Evolutionary conservation across 2,113 vertebrate genomes (phyloP), one percentile per base, ranked within the genome.

Genomic region (Dipodomys ordii): DNA sequence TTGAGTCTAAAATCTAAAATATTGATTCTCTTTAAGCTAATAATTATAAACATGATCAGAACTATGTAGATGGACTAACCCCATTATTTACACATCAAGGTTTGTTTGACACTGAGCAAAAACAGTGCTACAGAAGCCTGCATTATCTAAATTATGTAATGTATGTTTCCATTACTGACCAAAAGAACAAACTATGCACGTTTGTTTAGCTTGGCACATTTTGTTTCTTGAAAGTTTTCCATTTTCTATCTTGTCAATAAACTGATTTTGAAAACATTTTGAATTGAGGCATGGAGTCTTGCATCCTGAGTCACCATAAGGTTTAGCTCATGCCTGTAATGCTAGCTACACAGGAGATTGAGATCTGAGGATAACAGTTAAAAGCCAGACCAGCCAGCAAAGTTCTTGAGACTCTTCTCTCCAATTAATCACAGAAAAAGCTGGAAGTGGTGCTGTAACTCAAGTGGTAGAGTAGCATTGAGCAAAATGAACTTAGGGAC

Each of bases 21-120:
- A 85, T 15, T 69, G 11, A 82, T 86, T 87, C 30, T 88, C 79
- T 87, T 82, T 46, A 94, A 80, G 67, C 23, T 76, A 76, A 92
- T 88, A 83, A 87, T 97, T 86, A 76, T 13, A 94, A 89, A 19
- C n/a, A 68, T 57, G 68, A 92, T 30, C 16, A 72, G n/a, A 57
- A 68, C 18, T 80, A 89, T 46, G 64, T 71, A 92, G 30, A 73
- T 78, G 35, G 25, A 76, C 77, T 92, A 92, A 73, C 27, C n/a
- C 71, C 44, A 22, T 85, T 74, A 94, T 90, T 96, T 91, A 91
- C 10, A 87, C 28, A 91, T 87, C 44, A 94, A 78, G 3, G 9
- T 91, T 95, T 87, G 16, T 82, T 84, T 92, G 83, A 91, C 71
- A 78, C 32, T 80, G 44, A 95, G 73, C 30, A 82, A 88, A 91